These are phyloP conservation scores for Rhinolophus sinicus DNA, from an alignment of 2,113 vertebrate species.

Conservation along the genomic window DNA sequence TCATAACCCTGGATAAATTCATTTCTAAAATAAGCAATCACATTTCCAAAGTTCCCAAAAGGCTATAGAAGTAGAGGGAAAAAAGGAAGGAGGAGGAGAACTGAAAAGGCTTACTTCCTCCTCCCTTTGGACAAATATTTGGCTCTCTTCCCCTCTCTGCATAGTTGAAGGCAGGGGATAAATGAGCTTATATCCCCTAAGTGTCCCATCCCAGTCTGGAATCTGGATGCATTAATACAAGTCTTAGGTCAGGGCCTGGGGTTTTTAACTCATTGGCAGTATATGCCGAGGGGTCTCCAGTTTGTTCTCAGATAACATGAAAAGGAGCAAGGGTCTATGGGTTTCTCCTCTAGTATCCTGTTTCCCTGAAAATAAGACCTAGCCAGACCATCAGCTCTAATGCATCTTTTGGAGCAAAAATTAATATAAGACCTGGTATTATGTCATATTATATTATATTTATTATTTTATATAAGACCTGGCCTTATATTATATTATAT, in stretches of 20 bases:
- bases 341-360: not conserved
- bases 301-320: not conserved
- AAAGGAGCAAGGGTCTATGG: not conserved
- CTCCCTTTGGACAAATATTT: not conserved
- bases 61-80: not conserved
- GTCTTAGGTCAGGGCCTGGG: not conserved
- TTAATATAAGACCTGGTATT: too few relatives aligned
- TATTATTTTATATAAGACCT: too few relatives aligned
- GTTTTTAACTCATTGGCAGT: not conserved
- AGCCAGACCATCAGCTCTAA: too few relatives aligned
- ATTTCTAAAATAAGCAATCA: slow-evolving; percentile 2
- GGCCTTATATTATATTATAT: too few relatives aligned
- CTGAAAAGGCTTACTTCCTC: not conserved
- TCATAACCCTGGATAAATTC: not conserved
- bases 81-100: not conserved
- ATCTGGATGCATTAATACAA: not conserved
- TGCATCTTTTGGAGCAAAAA: too few relatives aligned
- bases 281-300: not conserved
- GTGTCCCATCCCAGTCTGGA: not conserved
- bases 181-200: not conserved
- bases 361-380: too few relatives aligned
- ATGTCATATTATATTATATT: too few relatives aligned
- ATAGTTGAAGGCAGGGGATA: not conserved
- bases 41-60: not conserved
- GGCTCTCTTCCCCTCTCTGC: not conserved